phyloP scores from a whole-genome alignment of 2,113 vertebrate species.

The Deroptyus accipitrinus region DNA sequence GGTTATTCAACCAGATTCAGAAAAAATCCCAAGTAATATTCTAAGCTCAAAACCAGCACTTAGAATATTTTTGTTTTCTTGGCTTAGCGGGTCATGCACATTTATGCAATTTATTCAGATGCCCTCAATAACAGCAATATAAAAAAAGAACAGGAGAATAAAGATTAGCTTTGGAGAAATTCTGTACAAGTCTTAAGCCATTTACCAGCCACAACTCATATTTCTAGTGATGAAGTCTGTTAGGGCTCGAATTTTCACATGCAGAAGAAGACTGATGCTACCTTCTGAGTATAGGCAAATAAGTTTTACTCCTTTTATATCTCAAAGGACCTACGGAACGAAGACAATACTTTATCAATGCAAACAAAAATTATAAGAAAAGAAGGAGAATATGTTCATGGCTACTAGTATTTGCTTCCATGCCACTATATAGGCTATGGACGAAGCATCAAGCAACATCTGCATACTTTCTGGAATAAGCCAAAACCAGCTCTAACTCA shows the following conservation, averaged over 20 bases:
- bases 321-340: not conserved
- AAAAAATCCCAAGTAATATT: not conserved
- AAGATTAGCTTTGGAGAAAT: not conserved
- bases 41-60: not conserved
- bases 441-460: not conserved
- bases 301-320: not conserved
- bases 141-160: not conserved
- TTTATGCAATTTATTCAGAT: not conserved
- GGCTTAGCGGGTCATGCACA: not conserved
- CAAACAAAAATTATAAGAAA: not conserved
- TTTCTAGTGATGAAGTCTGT: not conserved
- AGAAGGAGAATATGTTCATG: not conserved
- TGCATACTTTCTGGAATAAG: not conserved
- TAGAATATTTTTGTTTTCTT: not conserved
- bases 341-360: not conserved
- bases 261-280: not conserved
- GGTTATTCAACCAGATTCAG: not conserved
- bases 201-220: not conserved
- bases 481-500: not conserved
- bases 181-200: not conserved
- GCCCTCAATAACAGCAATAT: not conserved
- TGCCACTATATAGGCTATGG: not conserved
- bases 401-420: not conserved
- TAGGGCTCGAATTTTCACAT: not conserved
- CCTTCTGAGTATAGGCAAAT: not conserved